Base-by-base conservation (phyloP, 2,888 invertebrate genomes). In the Marasmarcha lunaedactyla region DNA sequence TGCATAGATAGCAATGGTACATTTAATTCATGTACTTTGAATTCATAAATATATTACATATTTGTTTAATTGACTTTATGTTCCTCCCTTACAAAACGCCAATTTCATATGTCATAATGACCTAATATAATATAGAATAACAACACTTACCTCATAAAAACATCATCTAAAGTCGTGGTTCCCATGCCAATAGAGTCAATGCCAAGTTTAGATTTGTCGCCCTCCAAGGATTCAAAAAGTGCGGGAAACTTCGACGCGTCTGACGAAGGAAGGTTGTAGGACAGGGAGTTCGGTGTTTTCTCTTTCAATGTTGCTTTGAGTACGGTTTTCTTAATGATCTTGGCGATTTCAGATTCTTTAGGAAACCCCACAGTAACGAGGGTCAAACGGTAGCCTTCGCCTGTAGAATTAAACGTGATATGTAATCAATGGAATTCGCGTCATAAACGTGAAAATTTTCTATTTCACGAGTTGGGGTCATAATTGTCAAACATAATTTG, bases 111-210 rank as follows among this genome's bases (percentile, higher is more conserved):
- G n/a, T n/a, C n/a, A n/a, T n/a, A n/a, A n/a, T n/a, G n/a, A n/a
- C n/a, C n/a, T n/a, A n/a, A n/a, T n/a, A n/a, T n/a, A n/a, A n/a
- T n/a, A n/a, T n/a, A n/a, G n/a, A n/a, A n/a, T n/a, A n/a, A n/a
- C n/a, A 15, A 35, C 9, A 60, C 71, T 70, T 59, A 91, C 93
- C 88, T 92, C 38, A 96, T 66, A 66, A 95, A 96, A 1, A 98
- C 96, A 70, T 97, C 96, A 66, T 98, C 97, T 56, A 98, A 85
- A 0, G 96, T 95, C 0, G 95, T 94, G 12, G 94, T 88, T 0
- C 94, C 92, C 0, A 96, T 88, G 0, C 94, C 92, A 41, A 95
- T 90, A 6, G 91, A 89, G 36, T 86, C 84, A 34, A 97, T 89
- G 0, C 89, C 89, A 10, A 94, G 71, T 2, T 76, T 57, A 0